These are phyloP conservation scores for Drosophila fulvimacula DNA, from an alignment of 2,888 invertebrate genomes.

Conservation along the genomic window DNA sequence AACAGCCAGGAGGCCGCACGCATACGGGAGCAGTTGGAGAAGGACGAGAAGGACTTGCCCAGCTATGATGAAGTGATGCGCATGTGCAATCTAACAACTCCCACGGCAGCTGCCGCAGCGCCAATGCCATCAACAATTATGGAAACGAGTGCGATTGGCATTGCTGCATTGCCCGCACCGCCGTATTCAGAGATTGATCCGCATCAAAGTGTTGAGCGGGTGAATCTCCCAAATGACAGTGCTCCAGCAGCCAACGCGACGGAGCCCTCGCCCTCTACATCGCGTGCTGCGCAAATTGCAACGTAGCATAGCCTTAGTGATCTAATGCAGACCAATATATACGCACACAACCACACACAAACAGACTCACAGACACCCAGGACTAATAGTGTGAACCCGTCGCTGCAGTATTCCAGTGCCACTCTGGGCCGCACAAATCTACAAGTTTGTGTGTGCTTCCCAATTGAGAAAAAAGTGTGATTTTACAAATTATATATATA, in stretches of 20 bases:
- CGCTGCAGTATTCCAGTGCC: slow-evolving; percentile 53
- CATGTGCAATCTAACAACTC: slow-evolving; percentile 69
- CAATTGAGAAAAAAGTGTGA: slow-evolving; percentile 63
- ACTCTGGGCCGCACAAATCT: slow-evolving; percentile 59
- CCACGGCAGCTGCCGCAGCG: slow-evolving; percentile 44
- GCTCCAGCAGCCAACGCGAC: slow-evolving; percentile 22
- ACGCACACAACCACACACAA: slow-evolving; percentile 19
- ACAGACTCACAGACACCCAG: neutral
- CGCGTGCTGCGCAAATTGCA: slow-evolving; percentile 62
- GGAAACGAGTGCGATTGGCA: slow-evolving; percentile 50
- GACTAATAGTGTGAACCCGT: slow-evolving; percentile 17
- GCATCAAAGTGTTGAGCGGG: slow-evolving; percentile 8
- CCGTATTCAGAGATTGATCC: slow-evolving; percentile 70
- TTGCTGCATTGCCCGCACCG: slow-evolving; percentile 70
- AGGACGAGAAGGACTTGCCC: slow-evolving; percentile 83
- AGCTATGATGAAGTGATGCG: slow-evolving; percentile 83
- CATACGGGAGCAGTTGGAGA: slow-evolving; percentile 76
- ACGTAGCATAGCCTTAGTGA: slow-evolving; percentile 30
- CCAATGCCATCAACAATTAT: slow-evolving; percentile 19
- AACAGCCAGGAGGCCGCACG: slow-evolving; percentile 74
- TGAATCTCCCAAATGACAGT: neutral
- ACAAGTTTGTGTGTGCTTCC: slow-evolving; percentile 55
- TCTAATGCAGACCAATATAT: slow-evolving; percentile 30
- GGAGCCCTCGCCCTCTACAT: slow-evolving; percentile 66
- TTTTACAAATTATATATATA: slow-evolving; percentile 47